Conservation (phyloP, 2,113 vertebrate species). For the Myrmecobius fasciatus region DNA sequence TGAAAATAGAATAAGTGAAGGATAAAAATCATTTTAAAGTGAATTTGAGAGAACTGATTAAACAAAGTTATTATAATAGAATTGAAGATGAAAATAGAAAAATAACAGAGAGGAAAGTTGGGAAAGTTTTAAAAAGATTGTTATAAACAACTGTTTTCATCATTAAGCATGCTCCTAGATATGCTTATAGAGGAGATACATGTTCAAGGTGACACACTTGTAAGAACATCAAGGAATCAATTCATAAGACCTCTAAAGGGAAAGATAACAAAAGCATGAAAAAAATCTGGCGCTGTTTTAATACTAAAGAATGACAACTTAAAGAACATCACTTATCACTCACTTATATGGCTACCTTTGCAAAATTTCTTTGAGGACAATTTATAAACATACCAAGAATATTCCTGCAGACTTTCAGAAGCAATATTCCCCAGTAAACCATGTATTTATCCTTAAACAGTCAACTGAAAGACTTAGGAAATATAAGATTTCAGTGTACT, state of each 20-base stretch:
- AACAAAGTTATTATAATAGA: background rate
- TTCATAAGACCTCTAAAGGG: too few species aligned
- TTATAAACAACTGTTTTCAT: background rate
- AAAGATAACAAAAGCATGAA: background rate
- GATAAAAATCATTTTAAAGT: background rate
- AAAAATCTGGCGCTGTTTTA: background rate
- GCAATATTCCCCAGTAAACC: background rate
- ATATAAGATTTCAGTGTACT: background rate
- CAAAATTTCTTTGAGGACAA: background rate
- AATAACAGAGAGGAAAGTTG: background rate
- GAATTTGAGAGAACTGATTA: background rate
- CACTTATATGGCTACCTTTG: background rate
- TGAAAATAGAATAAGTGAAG: background rate
- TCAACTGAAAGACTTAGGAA: background rate
- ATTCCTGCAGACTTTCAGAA: background rate
- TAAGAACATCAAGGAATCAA: background rate
- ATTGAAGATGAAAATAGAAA: background rate
- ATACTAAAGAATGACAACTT: background rate
- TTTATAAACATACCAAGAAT: background rate
- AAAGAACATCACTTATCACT: background rate
- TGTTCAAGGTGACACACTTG: background rate
- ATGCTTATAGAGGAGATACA: background rate
- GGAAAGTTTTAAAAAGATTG: background rate
- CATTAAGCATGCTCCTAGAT: background rate
- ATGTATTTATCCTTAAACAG: background rate